Percentiles rank a stretch among this genome's conserved stretches.
Conservation (phyloP, 2,888 invertebrate genomes). For the Biston stratarius region DNA sequence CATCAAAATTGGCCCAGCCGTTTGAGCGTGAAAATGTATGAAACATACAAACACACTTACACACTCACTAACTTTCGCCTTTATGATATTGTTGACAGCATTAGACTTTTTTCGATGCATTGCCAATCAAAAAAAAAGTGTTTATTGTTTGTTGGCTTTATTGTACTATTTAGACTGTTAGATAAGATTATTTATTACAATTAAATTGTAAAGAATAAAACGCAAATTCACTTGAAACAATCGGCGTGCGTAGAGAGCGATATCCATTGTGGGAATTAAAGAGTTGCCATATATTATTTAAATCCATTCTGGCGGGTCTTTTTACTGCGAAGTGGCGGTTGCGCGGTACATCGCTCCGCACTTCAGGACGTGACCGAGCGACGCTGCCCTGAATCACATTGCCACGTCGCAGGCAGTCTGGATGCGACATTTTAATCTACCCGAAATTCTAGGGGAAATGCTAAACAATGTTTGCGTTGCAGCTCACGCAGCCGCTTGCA, state of each 20-base stretch:
- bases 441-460: constrained; percentile 38
- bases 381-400: constrained; percentile 59
- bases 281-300: constrained; percentile 81
- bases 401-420: constrained; percentile 52
- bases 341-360: constrained; percentile 83
- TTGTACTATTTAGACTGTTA: too few species aligned
- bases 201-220: not conserved
- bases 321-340: constrained; percentile 80
- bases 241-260: constrained; percentile 40
- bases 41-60: too few species aligned
- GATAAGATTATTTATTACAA: too few species aligned
- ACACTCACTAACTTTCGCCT: too few species aligned
- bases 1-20: too few species aligned
- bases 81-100: too few species aligned
- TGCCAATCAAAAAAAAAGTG: too few species aligned
- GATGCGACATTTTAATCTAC: constrained; percentile 60
- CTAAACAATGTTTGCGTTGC: constrained; percentile 18
- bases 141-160: too few species aligned
- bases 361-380: constrained; percentile 81
- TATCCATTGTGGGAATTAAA: constrained; percentile 63
- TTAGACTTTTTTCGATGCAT: too few species aligned
- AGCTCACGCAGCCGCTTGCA: not conserved
- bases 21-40: too few species aligned
- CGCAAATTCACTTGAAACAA: constrained; percentile 39
- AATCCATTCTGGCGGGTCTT: constrained; percentile 77